phyloP scores from a whole-genome alignment of 1,140 invertebrate species.

The Drosophila elegans region DNA sequence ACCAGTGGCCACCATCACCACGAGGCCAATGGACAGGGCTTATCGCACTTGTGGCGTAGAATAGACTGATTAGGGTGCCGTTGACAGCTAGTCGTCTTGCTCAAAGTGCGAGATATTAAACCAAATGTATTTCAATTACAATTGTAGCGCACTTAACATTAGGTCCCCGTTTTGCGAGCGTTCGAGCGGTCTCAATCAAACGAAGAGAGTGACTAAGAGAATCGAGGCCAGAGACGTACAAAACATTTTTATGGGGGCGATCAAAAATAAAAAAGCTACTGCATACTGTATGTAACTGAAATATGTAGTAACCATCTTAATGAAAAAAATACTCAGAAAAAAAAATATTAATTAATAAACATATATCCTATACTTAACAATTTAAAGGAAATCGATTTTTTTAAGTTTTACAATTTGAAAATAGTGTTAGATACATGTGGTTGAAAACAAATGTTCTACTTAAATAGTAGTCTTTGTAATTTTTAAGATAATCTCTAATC shows the following conservation, averaged over 20 bases:
- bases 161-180: conserved; percentile 14
- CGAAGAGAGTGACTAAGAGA: conserved; percentile 24
- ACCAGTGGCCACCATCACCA: neutral
- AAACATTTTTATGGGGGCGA: neutral
- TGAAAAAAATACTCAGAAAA: no score
- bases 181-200: conserved; percentile 2
- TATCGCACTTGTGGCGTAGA: conserved; percentile 37
- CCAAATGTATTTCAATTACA: conserved; percentile 46
- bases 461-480: no score
- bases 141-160: conserved; percentile 43
- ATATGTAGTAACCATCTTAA: no score
- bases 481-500: no score
- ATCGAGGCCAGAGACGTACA: conserved; percentile 3
- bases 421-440: no score
- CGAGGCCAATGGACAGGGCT: conserved; percentile 41
- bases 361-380: no score
- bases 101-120: conserved; percentile 42
- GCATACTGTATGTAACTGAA: no score
- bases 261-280: no score
- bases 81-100: conserved; percentile 49
- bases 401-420: no score
- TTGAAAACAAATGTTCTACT: no score
- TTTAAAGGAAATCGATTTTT: no score
- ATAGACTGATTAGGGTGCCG: conserved; percentile 47
- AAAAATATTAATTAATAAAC: no score